Percentiles rank a stretch among this genome's conserved stretches.
These are phyloP conservation scores for Potamarius usumacintae DNA, from an alignment of 2,113 vertebrate species.

Conservation along the genomic window DNA sequence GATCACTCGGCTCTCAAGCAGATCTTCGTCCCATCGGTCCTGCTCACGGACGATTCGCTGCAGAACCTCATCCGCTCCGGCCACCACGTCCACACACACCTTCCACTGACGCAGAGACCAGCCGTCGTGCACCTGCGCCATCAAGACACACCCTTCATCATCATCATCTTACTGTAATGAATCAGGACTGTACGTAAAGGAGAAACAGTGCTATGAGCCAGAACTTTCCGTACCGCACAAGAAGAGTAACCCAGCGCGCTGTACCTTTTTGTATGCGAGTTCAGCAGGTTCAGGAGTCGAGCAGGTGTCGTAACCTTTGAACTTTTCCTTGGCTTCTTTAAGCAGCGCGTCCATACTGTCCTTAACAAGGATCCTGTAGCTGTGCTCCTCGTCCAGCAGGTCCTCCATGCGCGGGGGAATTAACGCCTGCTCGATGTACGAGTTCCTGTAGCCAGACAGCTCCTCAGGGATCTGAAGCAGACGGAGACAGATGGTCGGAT, in stretches of 20 bases:
- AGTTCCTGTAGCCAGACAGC: constrained; percentile 84
- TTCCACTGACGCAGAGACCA: constrained; percentile 91
- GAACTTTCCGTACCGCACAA: too few species aligned
- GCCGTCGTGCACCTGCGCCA: constrained; percentile 85
- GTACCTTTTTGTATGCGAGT: constrained; percentile 90
- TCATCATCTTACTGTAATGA: not conserved
- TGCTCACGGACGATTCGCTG: constrained; percentile 88
- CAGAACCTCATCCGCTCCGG: constrained; percentile 83
- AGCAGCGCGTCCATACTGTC: constrained; percentile 85
- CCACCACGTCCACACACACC: constrained; percentile 85
- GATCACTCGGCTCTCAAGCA: constrained; percentile 87
- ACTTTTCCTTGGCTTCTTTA: constrained; percentile 95
- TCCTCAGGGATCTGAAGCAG: constrained; percentile 85
- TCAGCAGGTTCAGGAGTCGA: constrained; percentile 86
- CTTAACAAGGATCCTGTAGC: constrained; percentile 77
- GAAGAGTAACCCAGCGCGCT: too few species aligned
- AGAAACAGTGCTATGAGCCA: not conserved
- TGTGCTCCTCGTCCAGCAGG: constrained; percentile 73
- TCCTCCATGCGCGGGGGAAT: constrained; percentile 81
- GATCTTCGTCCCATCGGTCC: constrained; percentile 92
- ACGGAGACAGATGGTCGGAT: not conserved
- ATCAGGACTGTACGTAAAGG: not conserved
- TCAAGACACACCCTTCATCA: not conserved
- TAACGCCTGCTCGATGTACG: constrained; percentile 87
- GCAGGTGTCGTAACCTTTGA: constrained; percentile 89